These are phyloP conservation scores for Borostomias antarcticus DNA, from an alignment of 2,797 vertebrate species.

Conservation along the genomic window DNA sequence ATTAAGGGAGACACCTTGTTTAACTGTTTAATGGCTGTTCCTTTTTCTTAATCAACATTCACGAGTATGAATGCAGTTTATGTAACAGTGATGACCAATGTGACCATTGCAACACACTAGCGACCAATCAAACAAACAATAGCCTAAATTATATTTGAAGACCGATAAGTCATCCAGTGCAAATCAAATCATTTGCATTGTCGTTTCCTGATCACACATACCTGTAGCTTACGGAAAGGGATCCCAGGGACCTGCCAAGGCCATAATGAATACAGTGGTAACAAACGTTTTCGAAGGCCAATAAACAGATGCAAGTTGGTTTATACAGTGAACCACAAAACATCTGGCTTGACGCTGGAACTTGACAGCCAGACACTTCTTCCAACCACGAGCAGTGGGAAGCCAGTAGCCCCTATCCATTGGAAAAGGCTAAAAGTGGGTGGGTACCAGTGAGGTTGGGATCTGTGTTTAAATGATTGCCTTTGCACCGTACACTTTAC, in stretches of 20 bases:
- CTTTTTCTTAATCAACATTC: conserved; percentile 62
- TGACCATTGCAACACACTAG: neutral
- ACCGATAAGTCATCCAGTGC: too few species aligned
- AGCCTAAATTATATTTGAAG: neutral
- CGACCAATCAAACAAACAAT: too few species aligned
- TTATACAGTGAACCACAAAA: conserved; percentile 87
- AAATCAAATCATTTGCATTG: neutral
- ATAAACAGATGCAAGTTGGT: conserved; percentile 83
- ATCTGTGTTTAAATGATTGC: conserved; percentile 55
- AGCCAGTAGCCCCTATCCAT: conserved; percentile 65
- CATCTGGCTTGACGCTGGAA: conserved; percentile 89
- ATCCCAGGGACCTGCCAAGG: conserved; percentile 62
- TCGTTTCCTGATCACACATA: conserved; percentile 2
- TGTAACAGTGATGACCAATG: neutral
- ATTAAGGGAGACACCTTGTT: conserved; percentile 94
- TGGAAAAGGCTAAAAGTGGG: conserved; percentile 64
- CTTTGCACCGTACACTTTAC: conserved; percentile 19
- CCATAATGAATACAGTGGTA: conserved; percentile 78
- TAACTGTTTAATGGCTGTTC: conserved; percentile 87
- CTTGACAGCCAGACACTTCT: conserved; percentile 87
- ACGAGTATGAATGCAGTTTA: conserved; percentile 8
- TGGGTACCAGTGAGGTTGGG: conserved; percentile 57
- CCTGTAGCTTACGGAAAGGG: conserved; percentile 18
- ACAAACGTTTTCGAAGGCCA: conserved; percentile 84
- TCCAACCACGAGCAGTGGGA: conserved; percentile 73